These are phyloP conservation scores for Corythornis vintsioides DNA, from an alignment of 2,113 vertebrate genomes.

Conservation along the genomic window DNA sequence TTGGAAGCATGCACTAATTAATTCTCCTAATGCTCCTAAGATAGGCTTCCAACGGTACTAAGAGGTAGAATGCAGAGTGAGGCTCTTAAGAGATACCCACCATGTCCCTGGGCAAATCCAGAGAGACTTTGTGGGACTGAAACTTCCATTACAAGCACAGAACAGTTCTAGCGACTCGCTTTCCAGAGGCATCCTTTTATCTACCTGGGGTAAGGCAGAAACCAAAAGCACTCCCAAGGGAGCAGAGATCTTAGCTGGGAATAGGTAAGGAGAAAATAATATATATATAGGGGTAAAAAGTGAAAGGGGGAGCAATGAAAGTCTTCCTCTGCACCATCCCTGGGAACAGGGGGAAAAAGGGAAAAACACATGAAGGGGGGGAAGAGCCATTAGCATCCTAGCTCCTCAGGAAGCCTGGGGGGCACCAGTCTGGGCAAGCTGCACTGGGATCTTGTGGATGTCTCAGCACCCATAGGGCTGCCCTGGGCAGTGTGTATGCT, in stretches of 20 bases:
- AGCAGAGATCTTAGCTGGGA: neutral
- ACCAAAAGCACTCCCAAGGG: neutral
- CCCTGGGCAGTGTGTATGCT: neutral
- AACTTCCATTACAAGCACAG: neutral
- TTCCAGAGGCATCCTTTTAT: neutral
- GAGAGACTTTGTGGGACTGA: neutral
- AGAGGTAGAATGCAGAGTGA: slow-evolving; percentile 38
- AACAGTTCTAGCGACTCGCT: neutral
- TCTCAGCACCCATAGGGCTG: neutral
- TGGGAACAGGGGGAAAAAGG: neutral
- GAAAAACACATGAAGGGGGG: neutral
- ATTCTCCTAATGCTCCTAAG: slow-evolving; percentile 49
- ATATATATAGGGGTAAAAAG: neutral
- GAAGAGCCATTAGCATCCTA: neutral
- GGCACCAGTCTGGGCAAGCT: neutral
- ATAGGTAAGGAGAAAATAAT: neutral
- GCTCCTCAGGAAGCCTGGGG: fast-evolving
- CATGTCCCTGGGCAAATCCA: neutral
- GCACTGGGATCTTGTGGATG: neutral
- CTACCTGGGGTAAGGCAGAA: neutral
- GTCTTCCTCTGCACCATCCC: neutral
- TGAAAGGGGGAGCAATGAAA: neutral
- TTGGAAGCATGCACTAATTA: slow-evolving; percentile 40
- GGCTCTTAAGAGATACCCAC: neutral
- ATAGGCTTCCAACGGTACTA: slow-evolving; percentile 17